Conservation (phyloP, 2,797 vertebrate species). For the Melanogrammus aeglefinus region DNA sequence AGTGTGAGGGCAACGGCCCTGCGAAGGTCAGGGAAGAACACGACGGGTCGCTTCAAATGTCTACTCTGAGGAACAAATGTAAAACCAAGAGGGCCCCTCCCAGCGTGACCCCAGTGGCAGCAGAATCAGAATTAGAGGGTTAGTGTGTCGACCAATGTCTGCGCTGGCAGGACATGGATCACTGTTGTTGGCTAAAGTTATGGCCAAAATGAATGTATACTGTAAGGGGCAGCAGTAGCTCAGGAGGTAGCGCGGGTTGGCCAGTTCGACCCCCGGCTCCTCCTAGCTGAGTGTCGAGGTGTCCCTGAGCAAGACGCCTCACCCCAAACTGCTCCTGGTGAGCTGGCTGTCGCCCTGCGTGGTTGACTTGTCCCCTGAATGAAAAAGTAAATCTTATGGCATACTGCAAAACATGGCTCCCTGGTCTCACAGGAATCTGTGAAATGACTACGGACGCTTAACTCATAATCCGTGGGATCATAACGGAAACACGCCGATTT, state of each 20-base stretch:
- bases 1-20: constrained; percentile 49
- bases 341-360: no score
- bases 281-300: no score
- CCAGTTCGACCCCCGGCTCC: no score
- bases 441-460: no score
- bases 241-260: no score
- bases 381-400: neutral
- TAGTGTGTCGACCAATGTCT: neutral
- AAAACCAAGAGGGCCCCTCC: neutral
- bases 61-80: constrained; percentile 33
- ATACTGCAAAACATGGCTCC: neutral
- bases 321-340: no score
- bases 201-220: neutral
- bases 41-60: constrained; percentile 35
- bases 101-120: neutral
- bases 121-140: neutral
- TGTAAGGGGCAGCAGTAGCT: no score
- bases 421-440: no score
- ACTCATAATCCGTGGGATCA: no score
- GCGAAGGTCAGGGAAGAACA: constrained; percentile 52
- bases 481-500: no score
- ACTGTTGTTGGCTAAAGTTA: neutral
- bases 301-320: no score
- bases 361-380: no score
- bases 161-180: neutral